Base-by-base conservation (phyloP, 2,888 invertebrate species). In the Plagiodera versicolora region DNA sequence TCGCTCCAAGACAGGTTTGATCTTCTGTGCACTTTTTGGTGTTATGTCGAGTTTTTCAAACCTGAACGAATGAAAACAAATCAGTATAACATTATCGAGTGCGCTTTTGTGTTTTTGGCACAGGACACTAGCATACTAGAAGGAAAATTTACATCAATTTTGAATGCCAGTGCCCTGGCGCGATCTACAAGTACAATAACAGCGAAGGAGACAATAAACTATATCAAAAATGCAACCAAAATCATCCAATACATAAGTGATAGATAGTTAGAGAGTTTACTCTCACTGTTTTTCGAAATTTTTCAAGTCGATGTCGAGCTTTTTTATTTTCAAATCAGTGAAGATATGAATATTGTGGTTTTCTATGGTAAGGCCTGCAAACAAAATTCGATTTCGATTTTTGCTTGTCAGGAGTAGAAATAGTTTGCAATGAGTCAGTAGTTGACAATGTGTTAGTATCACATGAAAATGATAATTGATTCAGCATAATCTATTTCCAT, bases 1-100 rank as follows among this genome's bases (percentile, higher is more conserved):
- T 82, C 93, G 88, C 83, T 98, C 98, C 79, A 98, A 87, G 74
- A 98, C 98, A 72, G 98, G 98, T 83, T 97, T 97, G 81, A 98
- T 98, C 87, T 98, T 98, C 86, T 96, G 95, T 77, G 98, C 98
- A 86, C 97, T 97, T 86, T 98, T 97, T 80, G 98, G 98, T 78
- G 98, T 98, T 78, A 98, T 98, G 85, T 98, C 98, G 84, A 98
- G 86, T 86, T 98, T 98, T 86, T 98, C 98, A 88, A 98, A 98
- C 91, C 95, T 95, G 70, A 39, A 67, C n/a, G 58, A 28, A 56
- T 61, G 35, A 44, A 56, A 58, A 45, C 56, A 8, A 54, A 44
- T 53, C 39, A 18, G 35, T 49, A 55, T 52, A 2, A 9, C n/a
- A 20, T 48, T 9, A n/a, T 10, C 30, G 11, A 44, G 18, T 20